phyloP scores from a whole-genome alignment of 2,113 vertebrate species.

The Alces alces region DNA sequence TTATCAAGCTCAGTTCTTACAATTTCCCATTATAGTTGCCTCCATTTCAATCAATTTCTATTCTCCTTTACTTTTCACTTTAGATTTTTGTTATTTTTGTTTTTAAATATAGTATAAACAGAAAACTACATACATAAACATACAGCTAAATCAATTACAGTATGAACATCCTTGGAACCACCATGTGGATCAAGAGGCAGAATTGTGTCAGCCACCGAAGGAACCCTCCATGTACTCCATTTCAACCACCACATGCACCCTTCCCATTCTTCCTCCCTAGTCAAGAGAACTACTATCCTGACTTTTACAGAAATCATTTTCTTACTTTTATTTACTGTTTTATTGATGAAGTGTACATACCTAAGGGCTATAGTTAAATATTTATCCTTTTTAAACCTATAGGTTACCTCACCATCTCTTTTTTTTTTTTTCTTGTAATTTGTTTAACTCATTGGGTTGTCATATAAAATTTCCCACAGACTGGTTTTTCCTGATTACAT shows the following conservation, averaged over 20 bases:
- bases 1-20: background rate
- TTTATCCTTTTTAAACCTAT: background rate
- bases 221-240: background rate
- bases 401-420: background rate
- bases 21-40: background rate
- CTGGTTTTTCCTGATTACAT: background rate
- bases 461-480: background rate
- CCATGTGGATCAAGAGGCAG: background rate
- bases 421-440: background rate
- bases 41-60: background rate
- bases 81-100: background rate
- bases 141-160: background rate
- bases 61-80: background rate
- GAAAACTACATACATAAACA: background rate
- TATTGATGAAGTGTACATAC: background rate
- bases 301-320: background rate
- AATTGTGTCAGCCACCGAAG: background rate
- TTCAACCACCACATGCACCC: background rate
- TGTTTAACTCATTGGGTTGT: background rate
- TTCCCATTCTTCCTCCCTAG: no score
- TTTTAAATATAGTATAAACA: background rate
- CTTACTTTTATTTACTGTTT: background rate
- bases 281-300: background rate
- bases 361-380: background rate
- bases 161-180: background rate